These are phyloP conservation scores for Rambutsinella grinnellia DNA, from an alignment of 2,888 invertebrate genomes.

Conservation along the genomic window DNA sequence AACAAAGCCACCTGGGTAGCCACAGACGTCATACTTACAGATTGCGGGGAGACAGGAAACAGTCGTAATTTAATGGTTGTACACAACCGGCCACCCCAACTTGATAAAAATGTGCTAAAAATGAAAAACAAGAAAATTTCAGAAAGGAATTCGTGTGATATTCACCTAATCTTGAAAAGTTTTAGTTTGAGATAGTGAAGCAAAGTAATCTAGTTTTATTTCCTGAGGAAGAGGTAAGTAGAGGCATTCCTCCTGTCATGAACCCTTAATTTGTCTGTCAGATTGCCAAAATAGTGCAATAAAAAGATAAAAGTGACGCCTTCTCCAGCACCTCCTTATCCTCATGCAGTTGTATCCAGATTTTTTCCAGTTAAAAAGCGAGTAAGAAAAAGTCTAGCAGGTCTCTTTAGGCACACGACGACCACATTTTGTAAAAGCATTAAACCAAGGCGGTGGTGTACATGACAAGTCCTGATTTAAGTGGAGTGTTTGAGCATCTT, in stretches of 20 bases:
- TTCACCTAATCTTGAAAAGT: background rate
- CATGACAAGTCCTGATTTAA: no score
- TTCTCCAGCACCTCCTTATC: background rate
- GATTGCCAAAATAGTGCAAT: constrained; percentile 37
- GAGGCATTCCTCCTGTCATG: constrained; percentile 11
- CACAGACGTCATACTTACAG: background rate
- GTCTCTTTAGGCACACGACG: background rate
- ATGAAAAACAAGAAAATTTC: background rate
- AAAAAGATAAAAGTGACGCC: background rate
- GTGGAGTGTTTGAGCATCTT: no score
- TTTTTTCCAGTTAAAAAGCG: background rate
- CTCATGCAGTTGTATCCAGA: background rate
- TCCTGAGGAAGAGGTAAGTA: background rate
- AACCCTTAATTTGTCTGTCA: constrained; percentile 42
- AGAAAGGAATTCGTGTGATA: background rate
- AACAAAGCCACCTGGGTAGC: background rate
- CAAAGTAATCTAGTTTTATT: constrained; percentile 3
- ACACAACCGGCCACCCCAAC: no score
- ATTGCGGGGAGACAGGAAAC: background rate
- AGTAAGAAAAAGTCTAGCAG: background rate
- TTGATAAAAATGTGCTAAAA: background rate
- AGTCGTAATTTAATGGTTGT: no score
- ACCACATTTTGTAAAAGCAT: no score
- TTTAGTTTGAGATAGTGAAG: no score
- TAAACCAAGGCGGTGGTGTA: no score